Evolutionary conservation across 2,113 vertebrate species (phyloP).

Genomic region (Mirounga angustirostris): DNA sequence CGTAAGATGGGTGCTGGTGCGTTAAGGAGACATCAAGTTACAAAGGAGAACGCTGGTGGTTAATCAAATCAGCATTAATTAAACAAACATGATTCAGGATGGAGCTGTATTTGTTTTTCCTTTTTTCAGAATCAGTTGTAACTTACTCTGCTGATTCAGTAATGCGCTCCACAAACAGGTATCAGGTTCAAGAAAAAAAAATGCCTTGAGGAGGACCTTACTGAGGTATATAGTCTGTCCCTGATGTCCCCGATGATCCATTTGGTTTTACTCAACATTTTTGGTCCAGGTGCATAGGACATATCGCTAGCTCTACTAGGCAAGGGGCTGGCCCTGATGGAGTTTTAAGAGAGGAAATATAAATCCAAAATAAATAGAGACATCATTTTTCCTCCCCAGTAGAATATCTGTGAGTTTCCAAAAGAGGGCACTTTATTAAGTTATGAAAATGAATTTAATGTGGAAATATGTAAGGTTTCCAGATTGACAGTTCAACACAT

Average conservation of each 20-base stretch:
- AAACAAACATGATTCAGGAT: neutral
- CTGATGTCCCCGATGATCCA: rapidly evolving
- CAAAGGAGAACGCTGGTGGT: neutral
- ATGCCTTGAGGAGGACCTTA: neutral
- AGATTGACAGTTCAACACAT: neutral
- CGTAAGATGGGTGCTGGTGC: neutral
- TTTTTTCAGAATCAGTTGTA: neutral
- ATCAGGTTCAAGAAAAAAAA: neutral
- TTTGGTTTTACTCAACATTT: neutral
- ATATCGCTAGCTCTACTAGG: neutral
- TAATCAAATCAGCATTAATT: slow-evolving; percentile 31
- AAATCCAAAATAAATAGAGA: neutral
- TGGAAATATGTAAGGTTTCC: neutral
- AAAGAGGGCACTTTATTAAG: neutral
- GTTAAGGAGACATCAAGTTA: neutral
- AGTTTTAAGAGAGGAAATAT: neutral
- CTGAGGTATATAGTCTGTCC: rapidly evolving
- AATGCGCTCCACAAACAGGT: neutral
- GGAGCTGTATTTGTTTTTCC: no score
- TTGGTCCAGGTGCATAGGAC: rapidly evolving
- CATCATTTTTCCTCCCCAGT: neutral
- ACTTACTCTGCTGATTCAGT: neutral
- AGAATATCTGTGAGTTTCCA: neutral
- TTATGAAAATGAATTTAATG: neutral
- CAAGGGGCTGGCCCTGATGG: neutral